Percentiles rank a stretch among this genome's conserved stretches.
Evolutionary conservation across 2,113 vertebrate species (phyloP).

Genomic region (Martes martes): DNA sequence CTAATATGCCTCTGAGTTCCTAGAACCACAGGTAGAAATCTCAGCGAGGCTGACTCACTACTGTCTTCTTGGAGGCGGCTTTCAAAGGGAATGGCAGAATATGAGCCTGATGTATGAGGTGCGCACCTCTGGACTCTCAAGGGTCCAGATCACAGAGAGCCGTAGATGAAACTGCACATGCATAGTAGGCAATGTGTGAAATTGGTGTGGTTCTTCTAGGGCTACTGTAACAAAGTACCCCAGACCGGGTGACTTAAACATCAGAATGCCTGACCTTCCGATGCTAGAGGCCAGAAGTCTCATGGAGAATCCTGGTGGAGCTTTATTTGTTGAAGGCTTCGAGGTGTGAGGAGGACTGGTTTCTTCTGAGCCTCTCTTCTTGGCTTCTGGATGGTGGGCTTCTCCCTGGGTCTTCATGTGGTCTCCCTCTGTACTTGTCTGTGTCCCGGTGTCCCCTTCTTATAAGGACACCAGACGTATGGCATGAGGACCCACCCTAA

Average conservation of each 20-base stretch:
- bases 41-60: not conserved
- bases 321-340: not conserved
- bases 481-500: fast-evolving
- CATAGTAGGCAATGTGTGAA: not conserved
- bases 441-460: too few species aligned
- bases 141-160: not conserved
- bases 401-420: not conserved
- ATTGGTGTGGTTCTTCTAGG: not conserved
- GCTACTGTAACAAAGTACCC: not conserved
- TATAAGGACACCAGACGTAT: too few species aligned
- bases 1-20: constrained; percentile 54
- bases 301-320: fast-evolving
- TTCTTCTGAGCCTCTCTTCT: not conserved
- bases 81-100: not conserved
- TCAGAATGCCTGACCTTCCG: not conserved
- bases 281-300: not conserved
- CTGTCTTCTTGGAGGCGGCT: not conserved
- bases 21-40: constrained; percentile 74
- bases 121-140: not conserved
- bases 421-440: not conserved
- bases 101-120: fast-evolving
- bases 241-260: not conserved
- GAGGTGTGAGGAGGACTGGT: not conserved
- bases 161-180: fast-evolving
- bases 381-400: fast-evolving